Evolutionary conservation across 2,888 invertebrate species (phyloP), one percentile per base, ranked within the genome.

Genomic region (Cecidostiba fungosa): DNA sequence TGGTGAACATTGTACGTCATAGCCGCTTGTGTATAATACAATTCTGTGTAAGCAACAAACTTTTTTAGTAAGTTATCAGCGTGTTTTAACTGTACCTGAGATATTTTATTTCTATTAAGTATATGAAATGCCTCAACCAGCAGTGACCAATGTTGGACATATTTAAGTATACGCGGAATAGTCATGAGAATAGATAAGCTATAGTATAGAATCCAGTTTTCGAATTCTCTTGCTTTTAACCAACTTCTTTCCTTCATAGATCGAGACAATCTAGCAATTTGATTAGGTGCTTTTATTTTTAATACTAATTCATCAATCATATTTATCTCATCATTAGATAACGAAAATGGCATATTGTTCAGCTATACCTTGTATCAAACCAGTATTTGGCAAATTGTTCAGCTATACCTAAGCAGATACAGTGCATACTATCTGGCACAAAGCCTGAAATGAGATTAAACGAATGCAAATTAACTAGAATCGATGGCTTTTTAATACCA

Each of bases 161-260:
- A 66, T 6, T 23, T 59, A 47, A 1, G 14, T 19, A 82, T 39
- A n/a, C 23, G 29, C 12, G 59, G 47, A 74, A 82, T 19, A 23
- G 14, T 5, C 3, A 8, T 3, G 26, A 76, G 43, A 23, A 82
- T 66, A 0, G 87, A 86, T 14, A 87, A 19, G 77, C 88, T 88
- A 36, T 88, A 89, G 36, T 79, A 87, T 3, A 88, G 47, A 8
- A 89, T 47, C 87, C 86, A 89, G 32, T 78, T 79, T 32, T 77
- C 72, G 85, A 85, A 87, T 77, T 86, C 87, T 50, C 76, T 80
- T 66, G 87, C 81, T 85, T 88, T 86, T 70, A 82, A 83, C 80
- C 72, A 76, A 29, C 47, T 59, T 14, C 82, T 72, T 14, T 87
- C 79, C 43, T 69, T 66, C 12, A 87, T 72, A 12, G 76, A 6